Conservation (phyloP, 1,140 invertebrate species). For the Frieseomelitta varia region DNA sequence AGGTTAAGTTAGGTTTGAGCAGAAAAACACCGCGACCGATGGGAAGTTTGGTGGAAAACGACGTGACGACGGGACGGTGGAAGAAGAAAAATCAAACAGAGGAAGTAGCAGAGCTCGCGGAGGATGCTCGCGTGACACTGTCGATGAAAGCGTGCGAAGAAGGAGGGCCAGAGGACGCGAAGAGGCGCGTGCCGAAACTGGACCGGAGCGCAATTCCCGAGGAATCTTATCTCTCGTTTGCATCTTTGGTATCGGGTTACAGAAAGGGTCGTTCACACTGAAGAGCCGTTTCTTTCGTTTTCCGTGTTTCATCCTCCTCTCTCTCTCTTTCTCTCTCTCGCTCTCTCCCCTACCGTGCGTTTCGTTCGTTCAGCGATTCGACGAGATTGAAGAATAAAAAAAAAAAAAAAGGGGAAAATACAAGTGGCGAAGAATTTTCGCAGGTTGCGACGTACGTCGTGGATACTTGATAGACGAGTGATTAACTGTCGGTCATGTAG, state of each 20-base stretch:
- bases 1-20: too few species aligned
- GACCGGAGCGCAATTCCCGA: conserved; percentile 63
- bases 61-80: background rate
- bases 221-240: conserved; percentile 76
- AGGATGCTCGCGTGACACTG: conserved; percentile 37
- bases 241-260: conserved; percentile 78
- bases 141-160: conserved; percentile 8
- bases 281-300: background rate
- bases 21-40: too few species aligned
- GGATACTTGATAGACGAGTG: too few species aligned
- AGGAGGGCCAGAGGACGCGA: conserved; percentile 32
- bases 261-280: conserved; percentile 47
- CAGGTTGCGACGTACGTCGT: too few species aligned
- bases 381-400: too few species aligned
- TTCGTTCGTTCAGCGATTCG: background rate
- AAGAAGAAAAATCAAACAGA: background rate
- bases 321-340: too few species aligned
- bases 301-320: too few species aligned
- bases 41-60: background rate
- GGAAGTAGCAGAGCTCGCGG: background rate
- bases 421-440: too few species aligned
- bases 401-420: too few species aligned
- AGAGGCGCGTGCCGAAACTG: conserved; percentile 78
- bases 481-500: too few species aligned
- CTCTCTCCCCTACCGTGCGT: too few species aligned